A percentile compares a stretch with the other conserved stretches of the same genome.
These are phyloP conservation scores for Tupiocoris notatus DNA, from an alignment of 2,888 invertebrate genomes.

Conservation along the genomic window DNA sequence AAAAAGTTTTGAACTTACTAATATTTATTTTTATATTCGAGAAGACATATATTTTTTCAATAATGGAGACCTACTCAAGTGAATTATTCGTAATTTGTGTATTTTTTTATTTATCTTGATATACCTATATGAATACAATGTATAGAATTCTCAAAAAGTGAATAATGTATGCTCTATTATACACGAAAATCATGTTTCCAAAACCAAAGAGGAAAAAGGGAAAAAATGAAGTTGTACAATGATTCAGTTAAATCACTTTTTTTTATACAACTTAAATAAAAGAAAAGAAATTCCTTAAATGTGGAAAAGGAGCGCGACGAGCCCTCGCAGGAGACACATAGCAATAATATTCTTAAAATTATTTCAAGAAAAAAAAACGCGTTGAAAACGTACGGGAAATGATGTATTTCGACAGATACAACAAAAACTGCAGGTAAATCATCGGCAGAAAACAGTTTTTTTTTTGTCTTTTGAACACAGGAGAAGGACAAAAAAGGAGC, in stretches of 20 bases:
- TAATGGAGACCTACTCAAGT: slow-evolving; percentile 46
- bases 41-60: slow-evolving; percentile 45
- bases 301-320: neutral
- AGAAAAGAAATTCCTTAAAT: neutral
- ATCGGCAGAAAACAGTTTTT: slow-evolving; percentile 36
- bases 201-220: slow-evolving; percentile 1
- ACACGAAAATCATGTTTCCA: slow-evolving; percentile 32
- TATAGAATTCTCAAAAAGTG: slow-evolving; percentile 44
- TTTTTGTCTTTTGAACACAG: slow-evolving; percentile 48
- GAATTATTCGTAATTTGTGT: slow-evolving; percentile 46
- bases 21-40: slow-evolving; percentile 42
- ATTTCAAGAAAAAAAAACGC: neutral
- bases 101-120: slow-evolving; percentile 40
- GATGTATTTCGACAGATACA: neutral
- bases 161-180: slow-evolving; percentile 47
- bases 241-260: neutral
- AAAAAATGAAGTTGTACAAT: neutral
- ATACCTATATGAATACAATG: slow-evolving; percentile 45
- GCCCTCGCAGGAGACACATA: neutral
- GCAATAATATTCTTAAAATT: neutral
- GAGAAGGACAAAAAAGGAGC: slow-evolving; percentile 26
- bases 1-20: slow-evolving; percentile 45
- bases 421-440: slow-evolving; percentile 31
- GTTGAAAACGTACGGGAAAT: too few species aligned
- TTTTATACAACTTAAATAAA: neutral